Evolutionary conservation across 2,888 invertebrate species (phyloP), one percentile per base, ranked within the genome.

Genomic region (Metopia argyrocephala): DNA sequence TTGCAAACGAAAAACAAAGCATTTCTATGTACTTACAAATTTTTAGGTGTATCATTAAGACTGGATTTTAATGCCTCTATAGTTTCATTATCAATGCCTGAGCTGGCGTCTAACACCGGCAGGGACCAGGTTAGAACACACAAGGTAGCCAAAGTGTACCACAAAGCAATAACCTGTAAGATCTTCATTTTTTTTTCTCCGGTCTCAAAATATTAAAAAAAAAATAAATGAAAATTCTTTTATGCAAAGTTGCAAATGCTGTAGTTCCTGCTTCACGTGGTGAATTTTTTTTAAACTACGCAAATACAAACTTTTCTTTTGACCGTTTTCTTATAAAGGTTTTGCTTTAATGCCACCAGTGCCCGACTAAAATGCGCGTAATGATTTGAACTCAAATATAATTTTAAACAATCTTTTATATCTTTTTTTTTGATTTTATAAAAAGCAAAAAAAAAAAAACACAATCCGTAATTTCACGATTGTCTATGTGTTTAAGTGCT

Each of bases 11-110:
- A 12, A 57, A 23, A 18, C n/a, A 27, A 48, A 50, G 6, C 20
- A 6, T 0, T 23, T 20, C 4, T n/a, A 12, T 5, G 18, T 48
- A 86, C 89, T 89, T 86, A 90, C 90, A 90, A 85, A 81, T 89
- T 89, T 82, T 89, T 90, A 21, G 87, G 87, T 5, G 86, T 84
- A 52, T 88, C 88, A 80, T 89, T 90, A 28, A 86, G 82, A 46
- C 85, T 87, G 61, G 86, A 84, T 20, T 83, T 83, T 21, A 89
- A 78, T n/a, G 86, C 84, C 21, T 86, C 89, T n/a, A 88, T 85
- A 5, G 89, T 89, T 1, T 83, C 86, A 79, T 89, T 89, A 73
- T 89, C 88, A 23, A 87, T 83, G 31, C 86, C 87, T 1, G 87
- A 86, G 70, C 84, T 85, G 38, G 69, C 79, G 27, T 89, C 88